phyloP scores from a whole-genome alignment of 2,888 invertebrate species.

The Dilophus febrilis region DNA sequence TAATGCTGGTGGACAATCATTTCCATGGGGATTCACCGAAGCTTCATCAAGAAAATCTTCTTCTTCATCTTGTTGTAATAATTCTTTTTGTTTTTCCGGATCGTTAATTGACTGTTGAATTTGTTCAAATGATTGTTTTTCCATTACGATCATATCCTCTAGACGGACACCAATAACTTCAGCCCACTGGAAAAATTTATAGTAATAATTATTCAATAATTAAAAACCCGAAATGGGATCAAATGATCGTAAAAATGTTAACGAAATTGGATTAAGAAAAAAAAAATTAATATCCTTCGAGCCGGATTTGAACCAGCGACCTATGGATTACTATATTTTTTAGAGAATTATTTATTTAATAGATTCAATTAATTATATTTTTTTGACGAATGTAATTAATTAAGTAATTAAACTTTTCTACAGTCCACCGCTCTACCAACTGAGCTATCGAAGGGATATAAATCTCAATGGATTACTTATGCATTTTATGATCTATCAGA shows the following conservation, averaged over 20 bases:
- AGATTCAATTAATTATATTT: no score
- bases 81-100: conserved; percentile 59
- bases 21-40: conserved; percentile 45
- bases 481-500: no score
- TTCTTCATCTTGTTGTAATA: conserved; percentile 73
- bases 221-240: no score
- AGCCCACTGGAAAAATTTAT: conserved; percentile 20
- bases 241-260: no score
- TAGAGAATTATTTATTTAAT: no score
- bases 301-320: conserved; percentile 11
- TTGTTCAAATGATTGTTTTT: conserved; percentile 51
- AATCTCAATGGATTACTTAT: no score
- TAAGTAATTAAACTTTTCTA: not conserved
- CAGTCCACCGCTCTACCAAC: conserved; percentile 8
- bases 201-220: no score
- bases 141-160: conserved; percentile 77
- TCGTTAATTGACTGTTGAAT: conserved; percentile 51
- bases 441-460: conserved; percentile 6
- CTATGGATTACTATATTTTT: conserved; percentile 2
- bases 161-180: conserved; percentile 69
- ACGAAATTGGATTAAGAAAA: no score
- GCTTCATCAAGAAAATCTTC: conserved; percentile 93
- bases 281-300: conserved; percentile 5
- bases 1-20: conserved; percentile 74
- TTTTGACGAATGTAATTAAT: no score